Evolutionary conservation across 2,888 invertebrate species (phyloP), one percentile per base, ranked within the genome.

Genomic region (Protodeltote pygarga): DNA sequence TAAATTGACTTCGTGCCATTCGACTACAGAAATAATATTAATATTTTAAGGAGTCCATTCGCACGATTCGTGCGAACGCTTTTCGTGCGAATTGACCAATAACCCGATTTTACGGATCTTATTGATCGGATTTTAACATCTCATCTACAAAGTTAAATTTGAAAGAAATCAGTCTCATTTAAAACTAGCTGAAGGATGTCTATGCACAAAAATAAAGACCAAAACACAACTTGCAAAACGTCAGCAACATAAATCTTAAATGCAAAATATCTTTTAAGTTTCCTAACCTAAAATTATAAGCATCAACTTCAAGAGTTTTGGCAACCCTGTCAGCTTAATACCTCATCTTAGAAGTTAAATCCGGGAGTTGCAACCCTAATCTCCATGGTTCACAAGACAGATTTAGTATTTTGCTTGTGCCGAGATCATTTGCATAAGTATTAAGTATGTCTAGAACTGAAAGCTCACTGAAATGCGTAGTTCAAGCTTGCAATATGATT

Each of bases 341-440:
- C 52, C 59, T 60, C 59, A 62, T 65, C 55, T 57, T 65, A 52
- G 59, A 64, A 70, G 50, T 66, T 60, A 47, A 68, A 71, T 66
- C 71, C 65, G 53, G 40, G 49, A 57, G 57, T 52, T 62, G 62
- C 66, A 69, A 34, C 65, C 67, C 65, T 79, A 77, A 78, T 76
- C 70, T 67, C 72, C 62, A 70, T 67, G 70, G 66, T 60, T 62
- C 35, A 44, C 34, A 46, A 50, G 54, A 44, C 40, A 20, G 29
- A 29, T 41, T 52, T 48, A 71, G 17, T 49, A 57, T 73, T 72
- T 63, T 63, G 63, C 63, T 49, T 59, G 57, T 62, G 67, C 68
- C 21, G 65, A 58, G 54, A 67, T 54, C 67, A 80, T 82, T 81
- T 78, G 73, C 78, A 81, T 81, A 81, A 81, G 75, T 77, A 80